Base-by-base conservation (phyloP, 2,888 invertebrate species). In the Drepanosiphum platanoidis region DNA sequence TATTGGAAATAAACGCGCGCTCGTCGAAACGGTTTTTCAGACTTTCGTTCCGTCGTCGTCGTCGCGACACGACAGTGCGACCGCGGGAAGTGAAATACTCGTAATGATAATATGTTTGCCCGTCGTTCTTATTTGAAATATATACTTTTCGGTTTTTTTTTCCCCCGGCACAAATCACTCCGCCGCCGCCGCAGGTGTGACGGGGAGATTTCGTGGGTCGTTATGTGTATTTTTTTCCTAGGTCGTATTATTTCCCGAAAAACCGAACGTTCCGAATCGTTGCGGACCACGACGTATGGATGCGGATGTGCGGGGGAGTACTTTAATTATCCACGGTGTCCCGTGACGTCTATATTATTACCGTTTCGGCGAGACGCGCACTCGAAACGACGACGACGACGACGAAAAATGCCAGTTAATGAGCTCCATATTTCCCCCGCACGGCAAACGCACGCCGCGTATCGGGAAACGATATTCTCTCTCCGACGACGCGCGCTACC, bases 311-410 rank as follows among this genome's bases (percentile, higher is more conserved):
- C 34, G 27, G 46, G n/a, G 36, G 11, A 39, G 68, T 52, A 66
- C 46, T 74, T 79, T 81, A 84, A 84, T 84, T 84, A 75, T 84
- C 66, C 66, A 84, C 83, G 83, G 75, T 84, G 83, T 84, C 83
- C 34, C 83, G 66, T 84, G 74, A 84, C 83, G 83, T 84, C 83
- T 84, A 68, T 66, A 75, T 82, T 74, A 81, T 27, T 1, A 36
- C 36, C 1, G 22, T 27, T 8, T 22, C 8, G 30, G 58, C 30
- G 36, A 9, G 52, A 71, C 58, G 9, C 27, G 81, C 52, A 58
- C 58, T 64, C 15, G 42, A 52, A 75, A 42, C n/a, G n/a, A n/a
- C n/a, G n/a, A n/a, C n/a, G n/a, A n/a, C n/a, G n/a, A 46, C 34
- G 79, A 79, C n/a, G 72, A 39, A 32, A 82, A 64, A 39, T n/a